Evolutionary conservation across 2,113 vertebrate genomes (phyloP).

Genomic region (Lutjanus erythropterus): DNA sequence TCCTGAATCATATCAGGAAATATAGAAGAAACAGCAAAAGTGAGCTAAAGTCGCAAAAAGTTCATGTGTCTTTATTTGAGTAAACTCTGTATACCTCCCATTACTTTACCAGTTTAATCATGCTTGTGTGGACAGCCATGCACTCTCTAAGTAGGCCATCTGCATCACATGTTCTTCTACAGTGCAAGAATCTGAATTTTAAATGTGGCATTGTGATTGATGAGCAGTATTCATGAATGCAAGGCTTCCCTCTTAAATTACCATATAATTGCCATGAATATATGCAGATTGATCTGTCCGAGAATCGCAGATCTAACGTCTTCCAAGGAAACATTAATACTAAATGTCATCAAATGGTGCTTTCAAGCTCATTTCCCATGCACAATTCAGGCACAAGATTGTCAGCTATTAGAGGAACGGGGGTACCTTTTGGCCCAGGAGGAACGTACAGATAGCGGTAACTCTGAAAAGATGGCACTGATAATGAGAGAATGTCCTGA

Average conservation of each 20-base stretch:
- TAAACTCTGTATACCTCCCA: not conserved
- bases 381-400: slow-evolving; percentile 33
- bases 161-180: slow-evolving; percentile 41
- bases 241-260: slow-evolving; percentile 64
- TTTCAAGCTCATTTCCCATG: slow-evolving; percentile 62
- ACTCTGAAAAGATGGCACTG: slow-evolving; percentile 31
- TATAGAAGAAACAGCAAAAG: not conserved
- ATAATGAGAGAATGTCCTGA: slow-evolving; percentile 31
- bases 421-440: slow-evolving; percentile 33
- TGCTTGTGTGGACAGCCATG: slow-evolving; percentile 15
- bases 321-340: slow-evolving; percentile 58
- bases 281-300: slow-evolving; percentile 74
- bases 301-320: slow-evolving; percentile 51
- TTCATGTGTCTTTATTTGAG: not conserved
- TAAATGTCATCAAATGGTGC: slow-evolving; percentile 60
- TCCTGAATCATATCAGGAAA: not conserved
- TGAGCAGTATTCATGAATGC: slow-evolving; percentile 70
- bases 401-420: slow-evolving; percentile 47
- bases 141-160: slow-evolving; percentile 37
- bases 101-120: not conserved
- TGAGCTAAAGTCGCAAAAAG: not conserved
- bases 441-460: not conserved
- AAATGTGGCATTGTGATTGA: slow-evolving; percentile 74
- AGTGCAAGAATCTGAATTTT: slow-evolving; percentile 62
- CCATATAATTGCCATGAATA: slow-evolving; percentile 70